These are phyloP conservation scores for Enteromius argenteus DNA, from an alignment of 2,797 vertebrate genomes.

Conservation along the genomic window DNA sequence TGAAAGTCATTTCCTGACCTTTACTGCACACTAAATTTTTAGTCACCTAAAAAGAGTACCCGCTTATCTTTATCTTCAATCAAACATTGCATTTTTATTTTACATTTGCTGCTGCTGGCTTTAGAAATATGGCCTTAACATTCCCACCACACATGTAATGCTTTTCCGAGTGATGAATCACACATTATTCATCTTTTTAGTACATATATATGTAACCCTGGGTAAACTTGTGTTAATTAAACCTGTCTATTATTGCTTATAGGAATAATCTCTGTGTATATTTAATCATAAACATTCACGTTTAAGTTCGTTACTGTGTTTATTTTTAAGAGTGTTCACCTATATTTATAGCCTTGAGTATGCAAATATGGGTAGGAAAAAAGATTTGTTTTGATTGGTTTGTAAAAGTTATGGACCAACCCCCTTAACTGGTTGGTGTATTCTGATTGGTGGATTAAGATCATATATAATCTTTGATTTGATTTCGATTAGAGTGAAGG, in stretches of 20 bases:
- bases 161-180: constrained; percentile 11
- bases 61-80: not conserved
- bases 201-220: not conserved
- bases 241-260: no score
- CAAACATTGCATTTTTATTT: not conserved
- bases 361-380: no score
- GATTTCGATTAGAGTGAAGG: not conserved
- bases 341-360: no score
- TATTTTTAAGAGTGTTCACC: no score
- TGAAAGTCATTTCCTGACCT: not conserved
- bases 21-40: not conserved
- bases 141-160: not conserved
- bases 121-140: not conserved
- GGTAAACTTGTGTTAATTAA: no score
- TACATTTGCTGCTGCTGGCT: not conserved
- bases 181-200: constrained; percentile 10
- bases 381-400: no score
- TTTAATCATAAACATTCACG: no score
- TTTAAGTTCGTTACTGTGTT: no score
- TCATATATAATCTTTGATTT: no score
- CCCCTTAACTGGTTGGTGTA: not conserved
- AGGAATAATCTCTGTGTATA: no score
- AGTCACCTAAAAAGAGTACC: not conserved
- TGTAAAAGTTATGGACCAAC: no score
- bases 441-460: not conserved